phyloP scores from a whole-genome alignment of 2,113 vertebrate genomes.

The Salvelinus fontinalis region DNA sequence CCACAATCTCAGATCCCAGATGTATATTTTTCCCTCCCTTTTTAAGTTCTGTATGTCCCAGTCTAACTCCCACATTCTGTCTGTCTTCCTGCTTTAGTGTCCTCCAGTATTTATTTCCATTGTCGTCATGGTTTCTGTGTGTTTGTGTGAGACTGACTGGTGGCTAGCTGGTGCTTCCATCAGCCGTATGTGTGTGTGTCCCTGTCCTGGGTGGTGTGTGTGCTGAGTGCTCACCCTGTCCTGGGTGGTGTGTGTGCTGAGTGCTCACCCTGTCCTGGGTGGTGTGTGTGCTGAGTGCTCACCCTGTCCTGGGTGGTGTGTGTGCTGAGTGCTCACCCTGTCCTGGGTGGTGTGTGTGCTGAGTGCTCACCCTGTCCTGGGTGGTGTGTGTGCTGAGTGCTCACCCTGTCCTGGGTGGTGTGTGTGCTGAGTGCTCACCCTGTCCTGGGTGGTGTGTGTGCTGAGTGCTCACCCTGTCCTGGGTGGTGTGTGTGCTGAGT shows the following conservation, averaged over 20 bases:
- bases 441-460: conserved; percentile 24
- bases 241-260: conserved; percentile 57
- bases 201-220: conserved; percentile 72
- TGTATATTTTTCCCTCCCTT: conserved; percentile 15
- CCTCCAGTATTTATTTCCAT: conserved; percentile 30
- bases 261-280: conserved; percentile 76
- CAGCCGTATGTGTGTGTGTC: conserved; percentile 18
- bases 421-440: conserved; percentile 26
- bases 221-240: conserved; percentile 67
- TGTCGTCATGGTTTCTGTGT: conserved; percentile 24
- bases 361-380: neutral
- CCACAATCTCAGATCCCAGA: conserved; percentile 10
- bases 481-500: conserved; percentile 1
- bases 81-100: conserved; percentile 33
- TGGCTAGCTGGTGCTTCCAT: neutral
- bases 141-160: conserved; percentile 10
- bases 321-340: neutral
- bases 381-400: conserved; percentile 33
- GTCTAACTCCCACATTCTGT: conserved; percentile 36
- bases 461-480: conserved; percentile 18
- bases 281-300: neutral
- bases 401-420: neutral
- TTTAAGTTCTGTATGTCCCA: conserved; percentile 25
- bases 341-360: conserved; percentile 10
- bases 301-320: conserved; percentile 4